These are phyloP conservation scores for Pseudomyrmex pallidus DNA, from an alignment of 1,140 invertebrate species.

Conservation along the genomic window DNA sequence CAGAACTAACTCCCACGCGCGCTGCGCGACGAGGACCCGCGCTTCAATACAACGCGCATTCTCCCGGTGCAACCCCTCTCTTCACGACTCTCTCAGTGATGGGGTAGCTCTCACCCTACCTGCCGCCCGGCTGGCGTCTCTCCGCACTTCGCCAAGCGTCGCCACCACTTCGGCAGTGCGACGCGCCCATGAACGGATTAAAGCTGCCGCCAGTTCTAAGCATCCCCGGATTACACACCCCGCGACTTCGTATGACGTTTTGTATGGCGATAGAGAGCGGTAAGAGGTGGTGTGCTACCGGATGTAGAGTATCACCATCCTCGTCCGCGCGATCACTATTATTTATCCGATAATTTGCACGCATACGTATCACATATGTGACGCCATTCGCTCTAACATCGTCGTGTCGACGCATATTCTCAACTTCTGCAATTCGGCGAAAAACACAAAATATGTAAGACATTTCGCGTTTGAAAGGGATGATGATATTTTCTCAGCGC, in stretches of 20 bases:
- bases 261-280: slow-evolving; percentile 23
- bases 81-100: neutral
- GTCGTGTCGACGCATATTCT: neutral
- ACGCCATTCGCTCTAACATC: neutral
- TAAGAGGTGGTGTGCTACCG: slow-evolving; percentile 34
- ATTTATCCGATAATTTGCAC: neutral
- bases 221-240: slow-evolving; percentile 50
- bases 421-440: too few species aligned
- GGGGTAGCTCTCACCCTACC: slow-evolving; percentile 8
- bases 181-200: slow-evolving; percentile 68
- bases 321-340: neutral
- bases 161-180: slow-evolving; percentile 67
- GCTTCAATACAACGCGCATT: slow-evolving; percentile 81
- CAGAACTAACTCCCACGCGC: slow-evolving; percentile 83
- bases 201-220: slow-evolving; percentile 61
- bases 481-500: neutral
- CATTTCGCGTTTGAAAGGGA: neutral
- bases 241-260: slow-evolving; percentile 31
- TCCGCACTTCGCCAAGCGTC: slow-evolving; percentile 65
- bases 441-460: neutral
- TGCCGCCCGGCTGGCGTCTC: slow-evolving; percentile 14
- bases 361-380: neutral
- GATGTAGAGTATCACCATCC: slow-evolving; percentile 15
- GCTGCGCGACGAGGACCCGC: slow-evolving; percentile 80
- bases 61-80: slow-evolving; percentile 60